phyloP scores from a whole-genome alignment of 1,140 invertebrate genomes.

The Camponotus vicinus region DNA sequence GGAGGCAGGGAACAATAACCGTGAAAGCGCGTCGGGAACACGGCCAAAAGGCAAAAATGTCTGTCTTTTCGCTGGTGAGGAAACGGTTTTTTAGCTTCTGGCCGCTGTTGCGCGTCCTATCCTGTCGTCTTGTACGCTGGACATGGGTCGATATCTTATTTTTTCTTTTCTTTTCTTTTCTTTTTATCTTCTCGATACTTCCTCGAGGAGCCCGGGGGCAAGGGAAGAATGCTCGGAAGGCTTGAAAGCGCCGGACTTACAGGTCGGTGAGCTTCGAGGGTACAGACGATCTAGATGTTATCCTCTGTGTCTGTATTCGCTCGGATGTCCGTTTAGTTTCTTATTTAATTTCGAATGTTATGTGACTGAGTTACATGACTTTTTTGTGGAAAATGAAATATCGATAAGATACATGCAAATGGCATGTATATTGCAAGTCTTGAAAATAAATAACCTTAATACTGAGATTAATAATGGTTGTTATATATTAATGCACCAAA shows the following conservation, averaged over 20 bases:
- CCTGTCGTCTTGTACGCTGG: conserved; percentile 43
- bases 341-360: conserved; percentile 52
- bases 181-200: conserved; percentile 48
- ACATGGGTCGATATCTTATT: conserved; percentile 60
- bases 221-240: conserved; percentile 45
- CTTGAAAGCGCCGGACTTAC: conserved; percentile 47
- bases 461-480: too few species aligned
- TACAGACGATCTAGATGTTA: conserved; percentile 62
- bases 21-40: conserved; percentile 74
- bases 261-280: conserved; percentile 58
- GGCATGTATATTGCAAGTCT: not conserved
- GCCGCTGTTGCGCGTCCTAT: conserved; percentile 58
- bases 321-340: conserved; percentile 57
- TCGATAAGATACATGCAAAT: not conserved
- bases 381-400: not conserved
- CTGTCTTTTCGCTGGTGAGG: conserved; percentile 49
- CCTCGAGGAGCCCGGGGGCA: conserved; percentile 16
- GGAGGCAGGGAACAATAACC: conserved; percentile 68
- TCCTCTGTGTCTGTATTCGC: conserved; percentile 51
- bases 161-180: conserved; percentile 12
- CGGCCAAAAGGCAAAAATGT: conserved; percentile 76
- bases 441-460: not conserved
- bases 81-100: conserved; percentile 57
- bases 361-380: not conserved
- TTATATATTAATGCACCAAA: not conserved